Percentiles rank a stretch among this genome's conserved stretches.
phyloP scores from a whole-genome alignment of 2,113 vertebrate species.

The Odobenus rosmarus region DNA sequence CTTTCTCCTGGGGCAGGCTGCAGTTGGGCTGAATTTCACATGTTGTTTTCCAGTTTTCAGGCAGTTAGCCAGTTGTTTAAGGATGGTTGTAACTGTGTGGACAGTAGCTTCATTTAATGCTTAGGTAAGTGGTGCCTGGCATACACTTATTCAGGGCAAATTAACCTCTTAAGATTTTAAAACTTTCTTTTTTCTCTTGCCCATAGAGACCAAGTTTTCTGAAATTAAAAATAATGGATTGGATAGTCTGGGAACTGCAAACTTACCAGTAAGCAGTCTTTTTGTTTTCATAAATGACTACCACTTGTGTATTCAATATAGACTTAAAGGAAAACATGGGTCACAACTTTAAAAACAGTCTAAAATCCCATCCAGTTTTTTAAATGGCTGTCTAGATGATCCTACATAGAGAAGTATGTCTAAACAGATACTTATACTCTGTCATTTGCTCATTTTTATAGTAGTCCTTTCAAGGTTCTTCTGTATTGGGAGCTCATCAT shows the following conservation, averaged over 20 bases:
- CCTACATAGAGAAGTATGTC: not conserved
- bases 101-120: not conserved
- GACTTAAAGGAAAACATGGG: not conserved
- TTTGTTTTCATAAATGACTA: constrained; percentile 11
- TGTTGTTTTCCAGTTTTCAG: constrained; percentile 62
- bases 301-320: not conserved
- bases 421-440: not conserved
- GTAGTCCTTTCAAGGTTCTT: not conserved
- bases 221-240: constrained; percentile 26
- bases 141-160: not conserved
- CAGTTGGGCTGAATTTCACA: not conserved
- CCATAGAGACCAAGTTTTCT: not conserved
- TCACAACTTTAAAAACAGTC: constrained; percentile 38
- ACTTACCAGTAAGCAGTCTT: not conserved
- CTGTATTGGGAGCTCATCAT: constrained; percentile 48
- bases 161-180: not conserved
- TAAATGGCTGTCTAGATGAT: not conserved
- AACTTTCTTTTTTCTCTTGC: not conserved
- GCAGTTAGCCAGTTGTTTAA: constrained; percentile 19
- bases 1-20: constrained; percentile 62
- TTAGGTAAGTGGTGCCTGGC: not conserved
- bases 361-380: constrained; percentile 2
- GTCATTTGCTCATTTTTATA: not conserved
- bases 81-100: not conserved
- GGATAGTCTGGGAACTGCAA: not conserved